Base-by-base conservation (phyloP, 2,113 vertebrate genomes). In the Pterocles gutturalis region DNA sequence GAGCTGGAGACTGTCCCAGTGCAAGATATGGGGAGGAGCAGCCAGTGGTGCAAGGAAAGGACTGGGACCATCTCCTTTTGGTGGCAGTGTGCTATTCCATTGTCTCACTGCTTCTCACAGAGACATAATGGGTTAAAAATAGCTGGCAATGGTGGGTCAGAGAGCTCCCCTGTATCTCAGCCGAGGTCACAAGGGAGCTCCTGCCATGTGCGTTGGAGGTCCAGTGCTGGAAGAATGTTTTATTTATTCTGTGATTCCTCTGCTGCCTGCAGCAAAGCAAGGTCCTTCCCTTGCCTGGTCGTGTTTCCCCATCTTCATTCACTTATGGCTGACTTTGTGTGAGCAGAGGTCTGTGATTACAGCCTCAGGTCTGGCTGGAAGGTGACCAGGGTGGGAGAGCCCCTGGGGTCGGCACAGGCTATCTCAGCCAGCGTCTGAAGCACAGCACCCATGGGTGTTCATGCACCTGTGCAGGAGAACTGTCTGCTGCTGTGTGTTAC, bases 141-240 rank as follows among this genome's bases (percentile, higher is more conserved):
- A 49, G 24, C 3, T 10, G 5, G 16, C 1, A 4, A 31, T 34
- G 48, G n/a, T 36, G 46, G 26, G 5, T 22, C 49, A 55, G 65
- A 55, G 38, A 33, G 28, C 7, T 70, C 11, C 55, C 5, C 58
- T 25, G 11, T 2, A 2, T 58, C 36, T 51, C 81, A 49, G 33
- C 62, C 69, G 69, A 58, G 45, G 41, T 33, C 3, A 2, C 13
- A 22, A 6, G 7, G 19, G 13, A 71, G 36, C 17, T 73, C 34
- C 60, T 55, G 58, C n/a, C 66, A 61, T 0, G 0, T 24, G 8
- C 2, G 0, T 6, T 31, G 36, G 26, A 72, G 21, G 28, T 22
- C 33, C 24, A 21, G 18, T 41, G 33, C 29, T 25, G 6, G 8
- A 66, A 45, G 7, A 57, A 20, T 43, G 10, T 26, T 60, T 36